Evolutionary conservation across 2,113 vertebrate genomes (phyloP).

Genomic region (Orycteropus afer): DNA sequence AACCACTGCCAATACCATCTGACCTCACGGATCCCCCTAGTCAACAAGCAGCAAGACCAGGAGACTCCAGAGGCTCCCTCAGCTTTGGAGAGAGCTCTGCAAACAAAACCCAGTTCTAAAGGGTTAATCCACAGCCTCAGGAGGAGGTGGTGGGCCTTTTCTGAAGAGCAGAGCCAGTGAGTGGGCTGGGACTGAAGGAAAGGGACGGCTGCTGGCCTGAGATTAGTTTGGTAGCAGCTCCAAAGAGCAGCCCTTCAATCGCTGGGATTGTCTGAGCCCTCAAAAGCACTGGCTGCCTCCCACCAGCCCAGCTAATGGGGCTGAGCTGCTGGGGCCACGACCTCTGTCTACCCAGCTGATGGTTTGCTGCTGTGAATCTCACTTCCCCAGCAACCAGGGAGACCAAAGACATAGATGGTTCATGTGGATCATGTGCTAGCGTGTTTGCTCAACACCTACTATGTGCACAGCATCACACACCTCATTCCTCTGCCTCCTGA

Average conservation of each 20-base stretch:
- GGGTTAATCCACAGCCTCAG: slow-evolving; percentile 66
- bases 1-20: slow-evolving; percentile 26
- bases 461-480: too few relatives aligned
- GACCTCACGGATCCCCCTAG: slow-evolving; percentile 1
- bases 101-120: slow-evolving; percentile 69
- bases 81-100: slow-evolving; percentile 64
- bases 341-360: background rate
- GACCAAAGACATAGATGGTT: background rate
- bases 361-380: background rate
- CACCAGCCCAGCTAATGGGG: slow-evolving; percentile 41
- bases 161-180: slow-evolving; percentile 45
- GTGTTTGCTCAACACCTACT: background rate
- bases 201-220: background rate
- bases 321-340: background rate
- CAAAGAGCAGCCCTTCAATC: slow-evolving; percentile 50
- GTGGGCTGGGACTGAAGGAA: slow-evolving; percentile 49
- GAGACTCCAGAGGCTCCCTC: slow-evolving; percentile 7
- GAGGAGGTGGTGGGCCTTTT: slow-evolving; percentile 17
- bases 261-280: background rate
- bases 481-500: background rate
- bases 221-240: slow-evolving; percentile 59
- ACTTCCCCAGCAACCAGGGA: background rate
- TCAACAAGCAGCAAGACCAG: slow-evolving; percentile 44
- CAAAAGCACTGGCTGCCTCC: slow-evolving; percentile 47
- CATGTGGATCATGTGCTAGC: background rate